These are phyloP conservation scores for Rhagonycha lutea DNA, from an alignment of 2,888 invertebrate genomes.

Conservation along the genomic window DNA sequence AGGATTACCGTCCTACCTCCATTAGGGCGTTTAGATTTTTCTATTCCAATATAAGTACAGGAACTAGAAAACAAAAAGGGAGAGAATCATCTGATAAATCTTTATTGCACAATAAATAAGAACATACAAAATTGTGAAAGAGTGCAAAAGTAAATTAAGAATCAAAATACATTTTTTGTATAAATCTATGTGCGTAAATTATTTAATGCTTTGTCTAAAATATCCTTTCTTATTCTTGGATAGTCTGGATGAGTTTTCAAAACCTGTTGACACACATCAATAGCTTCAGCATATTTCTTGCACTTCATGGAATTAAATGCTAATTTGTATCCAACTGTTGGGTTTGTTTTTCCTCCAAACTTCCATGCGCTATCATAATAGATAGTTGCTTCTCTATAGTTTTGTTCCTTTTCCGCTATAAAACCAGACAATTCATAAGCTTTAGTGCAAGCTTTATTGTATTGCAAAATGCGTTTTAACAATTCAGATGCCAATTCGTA, in stretches of 20 bases:
- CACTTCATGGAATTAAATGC: constrained; percentile 91
- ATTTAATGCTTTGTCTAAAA: constrained; percentile 85
- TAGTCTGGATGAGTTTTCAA: constrained; percentile 83
- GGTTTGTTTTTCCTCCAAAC: constrained; percentile 78
- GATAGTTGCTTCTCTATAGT: constrained; percentile 80
- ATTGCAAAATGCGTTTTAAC: constrained; percentile 74
- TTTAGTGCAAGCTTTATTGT: constrained; percentile 86
- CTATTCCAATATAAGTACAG: no score
- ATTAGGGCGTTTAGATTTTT: no score
- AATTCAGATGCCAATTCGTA: constrained; percentile 85
- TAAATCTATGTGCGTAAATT: constrained; percentile 67
- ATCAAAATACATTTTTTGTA: not conserved
- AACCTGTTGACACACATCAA: constrained; percentile 87
- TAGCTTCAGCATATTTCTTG: constrained; percentile 87
- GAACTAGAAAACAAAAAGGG: no score
- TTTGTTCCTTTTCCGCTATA: constrained; percentile 90
- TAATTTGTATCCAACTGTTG: constrained; percentile 88
- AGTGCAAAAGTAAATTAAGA: not conserved
- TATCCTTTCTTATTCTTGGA: constrained; percentile 89
- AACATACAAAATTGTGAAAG: not conserved
- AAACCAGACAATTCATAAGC: constrained; percentile 89
- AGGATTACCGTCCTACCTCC: no score
- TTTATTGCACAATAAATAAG: not conserved
- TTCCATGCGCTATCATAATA: constrained; percentile 89
- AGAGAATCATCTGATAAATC: no score